phyloP scores from a whole-genome alignment of 2,888 invertebrate genomes.

The Pheosia gnoma region DNA sequence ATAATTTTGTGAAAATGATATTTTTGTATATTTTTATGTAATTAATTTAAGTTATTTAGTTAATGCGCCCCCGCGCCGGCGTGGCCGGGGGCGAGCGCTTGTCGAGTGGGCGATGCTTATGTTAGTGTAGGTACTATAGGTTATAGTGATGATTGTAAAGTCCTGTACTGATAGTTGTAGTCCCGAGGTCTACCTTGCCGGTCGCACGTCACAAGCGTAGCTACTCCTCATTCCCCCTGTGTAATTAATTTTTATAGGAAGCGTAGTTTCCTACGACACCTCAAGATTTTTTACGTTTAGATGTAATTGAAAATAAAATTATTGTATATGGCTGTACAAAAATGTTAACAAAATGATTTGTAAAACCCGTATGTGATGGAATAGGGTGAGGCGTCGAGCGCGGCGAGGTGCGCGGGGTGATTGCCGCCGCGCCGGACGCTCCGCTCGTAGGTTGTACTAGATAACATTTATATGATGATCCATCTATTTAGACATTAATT shows the following conservation, averaged over 20 bases:
- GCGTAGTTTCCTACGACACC: slow-evolving; percentile 83
- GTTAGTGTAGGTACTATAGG: slow-evolving; percentile 62
- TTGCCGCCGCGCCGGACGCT: slow-evolving; percentile 67
- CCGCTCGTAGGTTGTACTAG: slow-evolving; percentile 81
- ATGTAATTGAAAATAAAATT: slow-evolving; percentile 84
- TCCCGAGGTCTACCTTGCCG: slow-evolving; percentile 81
- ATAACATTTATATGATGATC: slow-evolving; percentile 85
- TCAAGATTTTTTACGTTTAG: slow-evolving; percentile 83
- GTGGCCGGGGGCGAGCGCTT: slow-evolving; percentile 60
- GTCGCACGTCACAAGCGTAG: slow-evolving; percentile 80
- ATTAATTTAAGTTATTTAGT: slow-evolving; percentile 80
- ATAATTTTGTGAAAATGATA: slow-evolving; percentile 83
- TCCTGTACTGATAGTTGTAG: slow-evolving; percentile 81
- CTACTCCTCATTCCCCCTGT: slow-evolving; percentile 81
- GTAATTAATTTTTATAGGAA: slow-evolving; percentile 83
- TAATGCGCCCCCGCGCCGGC: slow-evolving; percentile 52
- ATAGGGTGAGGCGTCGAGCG: slow-evolving; percentile 69
- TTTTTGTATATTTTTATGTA: slow-evolving; percentile 84
- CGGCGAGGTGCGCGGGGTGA: slow-evolving; percentile 50
- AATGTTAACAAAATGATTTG: slow-evolving; percentile 81
- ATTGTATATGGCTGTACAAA: slow-evolving; percentile 85
- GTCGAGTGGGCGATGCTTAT: slow-evolving; percentile 67
- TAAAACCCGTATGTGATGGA: slow-evolving; percentile 83
- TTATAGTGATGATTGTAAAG: slow-evolving; percentile 83
- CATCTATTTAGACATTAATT: slow-evolving; percentile 87